These are phyloP conservation scores for Mamestra configurata DNA, from an alignment of 1,140 invertebrate species.

Conservation along the genomic window DNA sequence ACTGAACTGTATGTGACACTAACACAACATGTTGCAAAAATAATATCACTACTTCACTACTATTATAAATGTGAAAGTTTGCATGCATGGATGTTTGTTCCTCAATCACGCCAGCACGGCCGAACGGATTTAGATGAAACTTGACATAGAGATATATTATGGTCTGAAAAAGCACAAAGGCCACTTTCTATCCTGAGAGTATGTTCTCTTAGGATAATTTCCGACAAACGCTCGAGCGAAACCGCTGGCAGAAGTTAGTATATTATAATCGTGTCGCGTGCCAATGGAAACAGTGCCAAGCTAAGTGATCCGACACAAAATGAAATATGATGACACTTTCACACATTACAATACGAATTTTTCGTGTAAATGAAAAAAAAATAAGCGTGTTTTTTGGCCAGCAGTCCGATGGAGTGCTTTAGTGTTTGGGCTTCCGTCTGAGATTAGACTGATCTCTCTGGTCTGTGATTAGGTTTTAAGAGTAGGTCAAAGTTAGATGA, in stretches of 20 bases:
- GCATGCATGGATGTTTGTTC: too few species aligned
- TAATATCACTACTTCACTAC: too few species aligned
- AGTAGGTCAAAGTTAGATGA: background rate
- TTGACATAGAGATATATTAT: too few species aligned
- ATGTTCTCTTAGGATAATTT: too few species aligned
- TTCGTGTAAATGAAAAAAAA: conserved; percentile 80
- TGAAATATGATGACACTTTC: conserved; percentile 86
- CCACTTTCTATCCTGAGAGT: too few species aligned
- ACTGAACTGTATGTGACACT: background rate
- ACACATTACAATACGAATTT: conserved; percentile 86
- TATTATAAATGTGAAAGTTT: too few species aligned
- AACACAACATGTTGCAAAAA: too few species aligned
- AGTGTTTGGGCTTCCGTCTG: background rate
- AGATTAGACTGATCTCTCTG: background rate
- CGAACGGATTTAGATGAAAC: too few species aligned
- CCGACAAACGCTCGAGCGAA: too few species aligned
- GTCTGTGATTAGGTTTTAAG: background rate
- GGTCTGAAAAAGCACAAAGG: too few species aligned
- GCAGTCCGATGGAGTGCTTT: background rate
- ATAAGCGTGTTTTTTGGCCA: conserved; percentile 49
- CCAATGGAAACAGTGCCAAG: conserved; percentile 70
- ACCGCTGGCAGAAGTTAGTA: too few species aligned
- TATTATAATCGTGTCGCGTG: conserved; percentile 35
- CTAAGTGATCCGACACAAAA: conserved; percentile 85
- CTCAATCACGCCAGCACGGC: too few species aligned